These are phyloP conservation scores for Oreonectes daqikongensis DNA, from an alignment of 2,797 vertebrate species.

Conservation along the genomic window DNA sequence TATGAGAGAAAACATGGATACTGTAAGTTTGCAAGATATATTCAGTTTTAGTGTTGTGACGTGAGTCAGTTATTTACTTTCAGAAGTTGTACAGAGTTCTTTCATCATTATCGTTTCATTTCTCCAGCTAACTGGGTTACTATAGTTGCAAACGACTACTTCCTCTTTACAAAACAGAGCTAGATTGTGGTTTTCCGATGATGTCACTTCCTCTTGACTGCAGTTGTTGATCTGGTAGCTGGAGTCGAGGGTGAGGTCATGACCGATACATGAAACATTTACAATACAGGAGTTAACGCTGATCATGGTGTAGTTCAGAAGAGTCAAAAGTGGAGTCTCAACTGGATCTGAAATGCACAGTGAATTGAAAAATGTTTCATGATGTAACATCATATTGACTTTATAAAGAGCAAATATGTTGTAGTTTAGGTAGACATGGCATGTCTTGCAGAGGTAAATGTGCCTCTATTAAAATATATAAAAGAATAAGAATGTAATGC, in stretches of 20 bases:
- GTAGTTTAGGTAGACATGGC: no score
- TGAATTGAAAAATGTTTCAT: not conserved
- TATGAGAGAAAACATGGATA: no score
- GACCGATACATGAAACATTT: slow-evolving; percentile 24
- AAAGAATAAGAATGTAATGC: no score
- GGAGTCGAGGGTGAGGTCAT: not conserved
- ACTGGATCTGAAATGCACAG: slow-evolving; percentile 32
- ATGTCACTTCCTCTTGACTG: not conserved
- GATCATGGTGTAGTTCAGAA: not conserved
- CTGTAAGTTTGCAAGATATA: not conserved
- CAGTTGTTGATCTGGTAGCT: slow-evolving; percentile 47
- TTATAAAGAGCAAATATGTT: no score
- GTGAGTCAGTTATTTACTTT: not conserved
- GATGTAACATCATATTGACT: no score
- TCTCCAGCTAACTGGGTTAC: slow-evolving; percentile 60
- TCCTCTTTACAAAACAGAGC: not conserved
- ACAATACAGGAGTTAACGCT: slow-evolving; percentile 1
- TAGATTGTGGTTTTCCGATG: not conserved
- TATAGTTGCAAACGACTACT: slow-evolving; percentile 61
- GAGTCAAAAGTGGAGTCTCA: not conserved
- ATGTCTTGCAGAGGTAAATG: no score
- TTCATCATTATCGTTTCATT: rapidly evolving
- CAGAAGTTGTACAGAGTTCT: not conserved
- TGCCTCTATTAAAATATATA: no score
- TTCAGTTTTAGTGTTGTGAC: not conserved